Conservation (phyloP, 2,888 invertebrate genomes). For the Brenthis hecate region DNA sequence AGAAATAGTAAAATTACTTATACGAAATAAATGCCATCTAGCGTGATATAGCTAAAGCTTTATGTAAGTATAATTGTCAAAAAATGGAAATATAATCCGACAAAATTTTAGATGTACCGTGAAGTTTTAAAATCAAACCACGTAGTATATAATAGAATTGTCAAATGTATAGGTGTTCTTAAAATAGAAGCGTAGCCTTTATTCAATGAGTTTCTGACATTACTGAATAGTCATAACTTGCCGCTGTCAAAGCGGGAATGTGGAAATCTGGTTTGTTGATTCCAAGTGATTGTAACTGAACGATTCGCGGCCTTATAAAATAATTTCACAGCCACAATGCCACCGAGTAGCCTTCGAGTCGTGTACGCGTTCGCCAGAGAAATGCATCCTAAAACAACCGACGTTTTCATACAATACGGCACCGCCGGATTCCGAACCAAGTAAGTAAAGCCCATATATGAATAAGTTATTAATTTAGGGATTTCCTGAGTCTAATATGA, state of each 20-base stretch:
- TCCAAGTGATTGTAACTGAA: slow-evolving; percentile 75
- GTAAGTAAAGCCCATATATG: slow-evolving; percentile 75
- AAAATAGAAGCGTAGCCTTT: slow-evolving; percentile 17
- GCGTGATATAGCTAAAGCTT: slow-evolving; percentile 20
- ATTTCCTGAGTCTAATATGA: slow-evolving; percentile 21
- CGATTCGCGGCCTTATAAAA: slow-evolving; percentile 72
- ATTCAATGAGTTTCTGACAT: slow-evolving; percentile 38
- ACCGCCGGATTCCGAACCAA: slow-evolving; percentile 93
- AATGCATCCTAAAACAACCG: slow-evolving; percentile 88
- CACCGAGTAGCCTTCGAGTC: slow-evolving; percentile 83
- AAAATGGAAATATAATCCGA: slow-evolving; percentile 26
- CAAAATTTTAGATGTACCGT: slow-evolving; percentile 22
- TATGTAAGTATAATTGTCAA: slow-evolving; percentile 4
- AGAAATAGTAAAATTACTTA: slow-evolving; percentile 17
- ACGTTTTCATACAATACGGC: slow-evolving; percentile 88
- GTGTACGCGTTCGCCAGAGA: slow-evolving; percentile 90
- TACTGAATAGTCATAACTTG: slow-evolving; percentile 38
- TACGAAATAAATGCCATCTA: slow-evolving; percentile 18
- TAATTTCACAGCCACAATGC: slow-evolving; percentile 74
- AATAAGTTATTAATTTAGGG: slow-evolving; percentile 36
- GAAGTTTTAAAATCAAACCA: not conserved
- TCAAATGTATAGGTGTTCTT: slow-evolving; percentile 2
- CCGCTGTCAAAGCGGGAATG: slow-evolving; percentile 67
- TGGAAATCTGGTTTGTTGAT: slow-evolving; percentile 75
- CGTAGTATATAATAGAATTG: not conserved